These are phyloP conservation scores for Smutsia temminckii DNA, from an alignment of 2,797 vertebrate species.

Conservation along the genomic window DNA sequence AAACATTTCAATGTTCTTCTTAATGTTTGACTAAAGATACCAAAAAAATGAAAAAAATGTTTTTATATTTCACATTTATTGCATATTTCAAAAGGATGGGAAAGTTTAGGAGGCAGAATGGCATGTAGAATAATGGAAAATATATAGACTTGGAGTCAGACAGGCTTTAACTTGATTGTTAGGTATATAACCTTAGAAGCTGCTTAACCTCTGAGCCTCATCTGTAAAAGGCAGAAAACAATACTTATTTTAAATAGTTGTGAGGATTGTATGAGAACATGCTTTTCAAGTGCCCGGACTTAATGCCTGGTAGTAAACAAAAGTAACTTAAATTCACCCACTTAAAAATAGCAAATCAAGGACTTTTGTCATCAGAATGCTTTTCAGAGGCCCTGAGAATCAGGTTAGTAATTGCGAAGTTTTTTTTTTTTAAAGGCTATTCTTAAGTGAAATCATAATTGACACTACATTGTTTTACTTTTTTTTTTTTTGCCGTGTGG, in stretches of 20 bases:
- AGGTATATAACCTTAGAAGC: neutral
- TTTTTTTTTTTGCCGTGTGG: neutral
- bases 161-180: neutral
- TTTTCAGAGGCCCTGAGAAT: neutral
- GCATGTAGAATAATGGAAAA: neutral
- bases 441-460: neutral
- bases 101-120: neutral
- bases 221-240: neutral
- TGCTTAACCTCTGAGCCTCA: neutral
- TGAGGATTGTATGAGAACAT: constrained; percentile 12
- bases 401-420: neutral
- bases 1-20: neutral
- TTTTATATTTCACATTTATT: constrained; percentile 39
- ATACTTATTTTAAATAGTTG: neutral
- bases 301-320: neutral
- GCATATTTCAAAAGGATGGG: neutral
- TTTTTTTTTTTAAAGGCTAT: neutral
- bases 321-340: neutral
- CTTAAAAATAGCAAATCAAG: constrained; percentile 45
- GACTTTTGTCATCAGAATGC: neutral
- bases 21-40: neutral
- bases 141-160: neutral
- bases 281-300: neutral
- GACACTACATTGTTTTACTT: neutral
- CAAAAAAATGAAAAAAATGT: neutral